A percentile compares a stretch with the other conserved stretches of the same genome.
Evolutionary conservation across 1,140 invertebrate species (phyloP).

Genomic region (Drosophila pectinifera): DNA sequence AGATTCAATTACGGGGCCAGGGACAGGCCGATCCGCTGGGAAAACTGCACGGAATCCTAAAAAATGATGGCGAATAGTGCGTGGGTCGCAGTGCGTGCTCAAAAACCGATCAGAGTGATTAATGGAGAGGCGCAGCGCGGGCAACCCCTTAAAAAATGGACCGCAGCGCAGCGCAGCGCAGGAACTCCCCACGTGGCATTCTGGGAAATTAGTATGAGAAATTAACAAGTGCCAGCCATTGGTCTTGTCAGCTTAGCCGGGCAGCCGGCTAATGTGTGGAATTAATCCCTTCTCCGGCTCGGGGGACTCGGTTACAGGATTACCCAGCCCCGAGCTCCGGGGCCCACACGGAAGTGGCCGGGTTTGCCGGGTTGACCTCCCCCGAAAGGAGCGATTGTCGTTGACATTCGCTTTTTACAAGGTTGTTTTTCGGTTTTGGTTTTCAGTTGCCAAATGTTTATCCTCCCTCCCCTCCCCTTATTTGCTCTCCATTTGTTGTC

Average conservation of each 20-base stretch:
- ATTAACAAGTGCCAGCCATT: slow-evolving; percentile 78
- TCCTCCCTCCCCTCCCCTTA: slow-evolving; percentile 5
- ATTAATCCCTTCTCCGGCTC: slow-evolving; percentile 56
- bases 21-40: slow-evolving; percentile 29
- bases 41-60: slow-evolving; percentile 73
- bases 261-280: slow-evolving; percentile 62
- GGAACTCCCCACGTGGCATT: slow-evolving; percentile 28
- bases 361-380: slow-evolving; percentile 14
- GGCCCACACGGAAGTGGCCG: slow-evolving; percentile 37
- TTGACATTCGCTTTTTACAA: slow-evolving; percentile 49
- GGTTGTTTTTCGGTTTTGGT: slow-evolving; percentile 38
- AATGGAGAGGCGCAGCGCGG: slow-evolving; percentile 45
- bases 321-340: slow-evolving; percentile 39
- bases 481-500: slow-evolving; percentile 68
- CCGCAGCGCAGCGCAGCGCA: slow-evolving; percentile 1
- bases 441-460: slow-evolving; percentile 41
- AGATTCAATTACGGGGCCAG: slow-evolving; percentile 43
- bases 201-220: slow-evolving; percentile 67
- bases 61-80: slow-evolving; percentile 74
- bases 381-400: slow-evolving; percentile 10
- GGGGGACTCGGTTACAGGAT: slow-evolving; percentile 66
- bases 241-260: slow-evolving; percentile 73
- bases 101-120: slow-evolving; percentile 79
- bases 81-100: slow-evolving; percentile 55
- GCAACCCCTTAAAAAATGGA: slow-evolving; percentile 50